Base-by-base conservation (phyloP, 2,888 invertebrate species). In the Tenthredo livida region DNA sequence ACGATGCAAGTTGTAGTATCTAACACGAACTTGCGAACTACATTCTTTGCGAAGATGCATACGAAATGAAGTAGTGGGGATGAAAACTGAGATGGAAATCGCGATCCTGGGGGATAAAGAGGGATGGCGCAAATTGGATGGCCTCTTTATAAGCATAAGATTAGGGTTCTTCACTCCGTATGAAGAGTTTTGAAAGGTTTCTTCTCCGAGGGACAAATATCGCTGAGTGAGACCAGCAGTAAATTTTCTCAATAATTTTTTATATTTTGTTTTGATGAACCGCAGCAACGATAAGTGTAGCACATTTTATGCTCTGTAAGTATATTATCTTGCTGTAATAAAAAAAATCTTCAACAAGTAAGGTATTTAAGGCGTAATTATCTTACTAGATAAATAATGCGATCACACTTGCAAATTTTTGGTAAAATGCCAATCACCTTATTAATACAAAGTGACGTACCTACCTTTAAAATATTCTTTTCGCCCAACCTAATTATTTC, bases 41-140 rank as follows among this genome's bases (percentile, higher is more conserved):
- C 80, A 80, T 80, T 37, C 80, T 80, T 61, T 25, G 43, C 37
- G 61, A 58, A 80, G 61, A 80, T 61, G 80, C 40, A 80, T 80
- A 80, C 61, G 61, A 40, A 80, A 80, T 58, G 80, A 80, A 80
- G 61, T 61, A 40, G 58, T 10, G 25, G 61, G 77, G 61, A 61
- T 61, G 80, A 6, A 80, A 80, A 61, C 40, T 80, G 21, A 80
- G 80, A 58, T 61, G 80, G 80, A 12, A 61, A 61, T 80, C 80
- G 21, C 25, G n/a, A 21, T 80, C 37, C 61, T 58, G 21, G 58
- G 80, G 61, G 61, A 61, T 61, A 40, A 37, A 61, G 21, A 80
- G 25, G 61, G 80, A 61, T 40, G 40, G 21, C 80, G 40, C 80
- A 80, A 80, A 80, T 80, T 80, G 80, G 80, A 80, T 58, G 58